Evolutionary conservation across 2,797 vertebrate species (phyloP).

Genomic region (Sciurus carolinensis): DNA sequence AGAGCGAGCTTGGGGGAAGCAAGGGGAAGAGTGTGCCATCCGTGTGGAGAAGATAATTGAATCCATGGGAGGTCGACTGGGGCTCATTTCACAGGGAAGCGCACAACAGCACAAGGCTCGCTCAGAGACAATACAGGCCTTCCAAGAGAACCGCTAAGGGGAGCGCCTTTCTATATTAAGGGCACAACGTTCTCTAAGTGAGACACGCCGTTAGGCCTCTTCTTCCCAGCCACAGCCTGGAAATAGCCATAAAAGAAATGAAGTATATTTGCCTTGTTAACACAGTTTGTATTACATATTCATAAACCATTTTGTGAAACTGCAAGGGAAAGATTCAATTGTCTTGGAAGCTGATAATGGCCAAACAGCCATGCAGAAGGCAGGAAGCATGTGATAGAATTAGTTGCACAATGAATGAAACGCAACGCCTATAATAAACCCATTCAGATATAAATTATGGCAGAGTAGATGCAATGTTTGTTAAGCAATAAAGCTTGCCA

Average conservation of each 20-base stretch:
- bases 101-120: conserved; percentile 67
- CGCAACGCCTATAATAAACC: conserved; percentile 91
- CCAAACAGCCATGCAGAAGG: conserved; percentile 89
- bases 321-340: conserved; percentile 91
- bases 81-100: conserved; percentile 85
- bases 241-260: conserved; percentile 90
- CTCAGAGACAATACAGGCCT: conserved; percentile 74
- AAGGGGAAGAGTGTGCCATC: conserved; percentile 71
- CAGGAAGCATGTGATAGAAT: conserved; percentile 90
- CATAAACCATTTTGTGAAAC: conserved; percentile 91
- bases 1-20: conserved; percentile 73
- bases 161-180: conserved; percentile 77
- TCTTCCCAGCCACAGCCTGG: conserved; percentile 87
- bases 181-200: conserved; percentile 75
- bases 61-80: conserved; percentile 85
- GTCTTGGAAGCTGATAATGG: conserved; percentile 91
- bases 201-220: conserved; percentile 82
- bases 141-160: conserved; percentile 42
- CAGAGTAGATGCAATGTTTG: conserved; percentile 92
- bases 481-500: conserved; percentile 92
- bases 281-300: conserved; percentile 93
- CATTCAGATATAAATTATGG: conserved; percentile 93
- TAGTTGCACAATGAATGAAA: conserved; percentile 92
- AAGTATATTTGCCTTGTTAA: conserved; percentile 91
- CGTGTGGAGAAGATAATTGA: conserved; percentile 86